Percentiles rank a stretch among this genome's conserved stretches.
Conservation (phyloP, 2,113 vertebrate species). For the Chionodraco myersi region DNA sequence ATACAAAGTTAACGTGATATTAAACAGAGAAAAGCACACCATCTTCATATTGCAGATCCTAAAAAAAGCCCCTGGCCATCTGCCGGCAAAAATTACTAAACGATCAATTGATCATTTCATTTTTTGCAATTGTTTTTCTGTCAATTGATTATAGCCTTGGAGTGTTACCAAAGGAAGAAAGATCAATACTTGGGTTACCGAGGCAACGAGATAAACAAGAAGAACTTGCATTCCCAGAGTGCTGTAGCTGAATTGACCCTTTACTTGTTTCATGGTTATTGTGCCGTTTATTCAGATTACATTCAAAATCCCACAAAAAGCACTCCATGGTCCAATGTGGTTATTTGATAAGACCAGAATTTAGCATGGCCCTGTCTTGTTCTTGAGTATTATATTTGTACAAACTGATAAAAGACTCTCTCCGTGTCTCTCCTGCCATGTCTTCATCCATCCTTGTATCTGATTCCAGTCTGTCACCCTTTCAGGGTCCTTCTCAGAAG, state of each 20-base stretch:
- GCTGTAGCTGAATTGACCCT: not conserved
- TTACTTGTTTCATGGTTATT: not conserved
- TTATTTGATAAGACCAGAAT: slow-evolving; percentile 1
- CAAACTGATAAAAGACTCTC: slow-evolving; percentile 12
- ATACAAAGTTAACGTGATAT: too few species aligned
- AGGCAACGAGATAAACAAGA: not conserved
- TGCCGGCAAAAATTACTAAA: too few species aligned
- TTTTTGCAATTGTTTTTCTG: too few species aligned
- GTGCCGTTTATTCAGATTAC: not conserved
- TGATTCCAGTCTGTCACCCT: slow-evolving; percentile 19
- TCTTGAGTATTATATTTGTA: not conserved
- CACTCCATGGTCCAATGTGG: not conserved
- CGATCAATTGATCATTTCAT: too few species aligned
- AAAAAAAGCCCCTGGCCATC: too few species aligned
- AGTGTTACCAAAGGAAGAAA: not conserved
- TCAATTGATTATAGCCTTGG: too few species aligned
- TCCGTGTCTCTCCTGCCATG: slow-evolving; percentile 6
- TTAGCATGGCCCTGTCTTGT: not conserved
- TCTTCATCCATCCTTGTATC: slow-evolving; percentile 18
- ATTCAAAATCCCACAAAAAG: not conserved
- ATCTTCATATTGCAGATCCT: too few species aligned
- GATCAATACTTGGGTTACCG: not conserved
- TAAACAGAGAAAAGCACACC: too few species aligned
- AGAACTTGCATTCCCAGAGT: not conserved
- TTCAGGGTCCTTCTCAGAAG: not conserved